Base-by-base conservation (phyloP, 2,888 invertebrate genomes). In the Itoplectis maculator region DNA sequence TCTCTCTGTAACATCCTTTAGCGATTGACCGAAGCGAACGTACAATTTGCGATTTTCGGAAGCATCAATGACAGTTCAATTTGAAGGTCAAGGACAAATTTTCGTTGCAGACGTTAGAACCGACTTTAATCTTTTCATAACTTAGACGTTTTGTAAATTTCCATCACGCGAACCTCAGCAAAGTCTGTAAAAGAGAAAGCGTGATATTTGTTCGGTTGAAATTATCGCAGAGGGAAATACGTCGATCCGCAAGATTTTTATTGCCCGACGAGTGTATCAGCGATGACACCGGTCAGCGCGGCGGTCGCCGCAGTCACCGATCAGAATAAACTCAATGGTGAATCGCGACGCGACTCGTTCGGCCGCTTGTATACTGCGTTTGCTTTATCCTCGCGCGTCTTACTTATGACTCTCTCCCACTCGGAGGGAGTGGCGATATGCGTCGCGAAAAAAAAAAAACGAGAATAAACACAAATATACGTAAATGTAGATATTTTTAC, bases 41-140 rank as follows among this genome's bases (percentile, higher is more conserved):
- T 63, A 61, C 20, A 8, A 74, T 76, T 72, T 51, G 76, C 49
- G 76, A 15, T 56, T 49, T 68, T 49, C 76, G 81, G 70, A 72
- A 76, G 56, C 47, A 59, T 63, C 40, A 47, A 45, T 47, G 75
- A 23, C 45, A 18, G 20, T 63, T 35, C 40, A n/a, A 49, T 37
- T 40, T 23, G n/a, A 56, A 56, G 70, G 56, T 29, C 59, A 69
- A 69, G 61, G 51, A 69, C 68, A 29, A 7, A n/a, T 29, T 68
- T 59, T 18, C 35, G 23, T 79, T 11, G 15, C 23, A n/a, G 6
- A 42, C 20, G 45, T 49, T 5, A n/a, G 1, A 23, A 20, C 8
- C n/a, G 54, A 20, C 18, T 23, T 13, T 47, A 47, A 56, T 56
- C 23, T 13, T 5, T 29, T 56, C 13, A 56, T 9, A 23, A n/a